phyloP scores from a whole-genome alignment of 30 jellyfish, hydroid and myxozoan genomes.

The Nemopilema nomurai region DNA sequence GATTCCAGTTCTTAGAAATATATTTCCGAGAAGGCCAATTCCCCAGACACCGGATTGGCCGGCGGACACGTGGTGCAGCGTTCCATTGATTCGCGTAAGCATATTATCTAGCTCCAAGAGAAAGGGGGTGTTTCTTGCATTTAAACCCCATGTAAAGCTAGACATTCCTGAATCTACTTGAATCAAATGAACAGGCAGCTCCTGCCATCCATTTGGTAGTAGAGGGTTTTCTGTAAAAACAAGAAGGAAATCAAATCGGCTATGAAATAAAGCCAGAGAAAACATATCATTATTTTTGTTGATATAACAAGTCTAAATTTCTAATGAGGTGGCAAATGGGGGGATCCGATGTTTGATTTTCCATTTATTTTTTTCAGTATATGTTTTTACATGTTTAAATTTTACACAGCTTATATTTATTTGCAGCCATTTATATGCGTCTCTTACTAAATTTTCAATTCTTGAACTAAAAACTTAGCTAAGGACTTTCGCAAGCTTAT shows the following conservation, averaged over 20 bases:
- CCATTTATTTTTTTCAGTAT: too few species aligned
- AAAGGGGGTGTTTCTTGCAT: conserved; percentile 67
- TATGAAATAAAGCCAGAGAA: too few species aligned
- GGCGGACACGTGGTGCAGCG: conserved; percentile 90
- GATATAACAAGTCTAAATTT: too few species aligned
- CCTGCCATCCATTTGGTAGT: conserved; percentile 87
- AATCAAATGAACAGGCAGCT: conserved; percentile 66
- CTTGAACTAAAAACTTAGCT: too few species aligned
- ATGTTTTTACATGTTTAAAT: too few species aligned
- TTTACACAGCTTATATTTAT: too few species aligned
- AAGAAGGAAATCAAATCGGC: not conserved
- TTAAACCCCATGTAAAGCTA: conserved; percentile 72
- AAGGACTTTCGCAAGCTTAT: too few species aligned
- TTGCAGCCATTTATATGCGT: too few species aligned
- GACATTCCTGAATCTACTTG: conserved; percentile 88
- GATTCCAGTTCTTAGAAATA: conserved; percentile 70
- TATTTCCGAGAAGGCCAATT: conserved; percentile 79
- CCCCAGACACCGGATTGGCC: conserved; percentile 97
- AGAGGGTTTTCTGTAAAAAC: conserved; percentile 18
- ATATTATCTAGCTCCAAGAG: conserved; percentile 54
- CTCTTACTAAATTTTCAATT: too few species aligned
- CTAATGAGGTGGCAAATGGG: too few species aligned
- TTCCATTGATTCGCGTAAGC: conserved; percentile 50
- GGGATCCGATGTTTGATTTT: too few species aligned
- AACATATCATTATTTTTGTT: too few species aligned